Evolutionary conservation across 1,140 invertebrate genomes (phyloP).

Genomic region (Drosophila ironensis): DNA sequence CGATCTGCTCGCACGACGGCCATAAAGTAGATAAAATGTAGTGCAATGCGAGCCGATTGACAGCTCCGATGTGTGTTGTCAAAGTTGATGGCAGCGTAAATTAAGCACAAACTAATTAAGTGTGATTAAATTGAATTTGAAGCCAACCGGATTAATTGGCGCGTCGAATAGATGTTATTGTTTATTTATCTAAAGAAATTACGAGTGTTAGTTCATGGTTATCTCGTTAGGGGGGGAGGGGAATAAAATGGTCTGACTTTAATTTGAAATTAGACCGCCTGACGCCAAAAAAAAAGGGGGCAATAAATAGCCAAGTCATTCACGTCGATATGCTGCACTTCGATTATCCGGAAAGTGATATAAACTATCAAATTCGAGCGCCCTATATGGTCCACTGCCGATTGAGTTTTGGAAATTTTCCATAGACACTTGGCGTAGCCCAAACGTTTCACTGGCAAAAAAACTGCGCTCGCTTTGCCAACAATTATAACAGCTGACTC

Average conservation of each 20-base stretch:
- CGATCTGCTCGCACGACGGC: neutral
- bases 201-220: too few relatives aligned
- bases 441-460: conserved; percentile 15
- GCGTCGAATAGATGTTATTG: neutral
- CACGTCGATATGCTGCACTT: neutral
- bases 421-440: neutral
- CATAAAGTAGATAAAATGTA: conserved; percentile 1
- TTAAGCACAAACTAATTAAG: conserved; percentile 8
- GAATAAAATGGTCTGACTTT: too few relatives aligned
- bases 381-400: conserved; percentile 1
- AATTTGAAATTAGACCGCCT: too few relatives aligned
- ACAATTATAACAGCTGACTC: conserved; percentile 45
- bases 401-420: conserved; percentile 16
- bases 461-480: conserved; percentile 17
- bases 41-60: neutral
- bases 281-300: neutral
- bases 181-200: neutral
- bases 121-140: neutral
- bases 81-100: conserved; percentile 1
- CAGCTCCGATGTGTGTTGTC: conserved; percentile 1
- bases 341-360: neutral
- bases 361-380: neutral
- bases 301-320: neutral
- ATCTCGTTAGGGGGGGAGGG: too few relatives aligned
- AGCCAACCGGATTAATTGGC: neutral